Percentiles rank a stretch among this genome's conserved stretches.
phyloP scores from a whole-genome alignment of 2,888 invertebrate genomes.

The Drosophila diplacantha region DNA sequence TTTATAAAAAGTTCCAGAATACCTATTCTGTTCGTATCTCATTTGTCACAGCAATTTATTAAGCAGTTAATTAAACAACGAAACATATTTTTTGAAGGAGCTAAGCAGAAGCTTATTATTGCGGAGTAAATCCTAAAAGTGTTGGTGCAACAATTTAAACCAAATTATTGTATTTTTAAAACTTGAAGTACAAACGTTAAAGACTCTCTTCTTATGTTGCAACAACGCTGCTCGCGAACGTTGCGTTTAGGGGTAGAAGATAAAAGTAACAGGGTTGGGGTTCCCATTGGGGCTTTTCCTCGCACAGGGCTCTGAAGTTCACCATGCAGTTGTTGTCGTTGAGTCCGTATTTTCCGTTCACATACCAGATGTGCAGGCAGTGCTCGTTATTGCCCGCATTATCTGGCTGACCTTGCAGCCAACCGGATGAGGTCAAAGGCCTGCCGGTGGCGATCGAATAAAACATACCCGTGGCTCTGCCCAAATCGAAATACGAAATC shows the following conservation, averaged over 20 bases:
- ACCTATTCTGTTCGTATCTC: background rate
- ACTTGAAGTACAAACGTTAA: background rate
- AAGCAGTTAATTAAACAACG: background rate
- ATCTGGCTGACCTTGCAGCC: background rate
- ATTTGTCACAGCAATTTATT: background rate
- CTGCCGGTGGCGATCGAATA: slow-evolving; percentile 1
- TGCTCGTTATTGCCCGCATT: background rate
- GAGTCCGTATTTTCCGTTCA: background rate
- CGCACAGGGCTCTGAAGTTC: background rate
- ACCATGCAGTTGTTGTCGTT: background rate
- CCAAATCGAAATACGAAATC: slow-evolving; percentile 1
- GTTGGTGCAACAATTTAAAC: background rate
- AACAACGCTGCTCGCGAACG: background rate
- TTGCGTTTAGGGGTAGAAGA: background rate
- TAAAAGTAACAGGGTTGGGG: background rate
- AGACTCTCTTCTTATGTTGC: background rate
- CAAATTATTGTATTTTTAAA: background rate
- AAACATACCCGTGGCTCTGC: background rate
- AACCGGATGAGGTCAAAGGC: background rate
- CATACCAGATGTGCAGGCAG: background rate
- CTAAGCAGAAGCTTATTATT: background rate
- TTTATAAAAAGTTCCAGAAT: background rate
- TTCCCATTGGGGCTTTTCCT: background rate
- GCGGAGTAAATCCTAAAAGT: background rate
- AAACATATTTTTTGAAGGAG: background rate